A percentile compares a stretch with the other conserved stretches of the same genome.
Conservation (phyloP, 2,797 vertebrate species). For the Pseudotriccus pelzelni region DNA sequence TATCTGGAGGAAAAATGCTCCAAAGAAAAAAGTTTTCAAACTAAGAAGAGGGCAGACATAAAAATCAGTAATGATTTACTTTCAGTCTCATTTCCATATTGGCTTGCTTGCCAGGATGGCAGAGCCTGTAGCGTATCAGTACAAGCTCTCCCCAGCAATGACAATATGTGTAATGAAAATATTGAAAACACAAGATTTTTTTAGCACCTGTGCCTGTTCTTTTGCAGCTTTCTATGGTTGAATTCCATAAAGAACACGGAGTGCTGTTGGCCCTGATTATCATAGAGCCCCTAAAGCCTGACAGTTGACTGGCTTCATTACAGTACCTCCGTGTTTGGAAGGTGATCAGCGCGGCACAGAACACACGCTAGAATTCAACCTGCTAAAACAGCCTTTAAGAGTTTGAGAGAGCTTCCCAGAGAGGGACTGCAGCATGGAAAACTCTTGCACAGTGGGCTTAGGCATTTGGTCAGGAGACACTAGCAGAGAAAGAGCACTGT, state of each 20-base stretch:
- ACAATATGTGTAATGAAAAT: not conserved
- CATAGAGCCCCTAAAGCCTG: not conserved
- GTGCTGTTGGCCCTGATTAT: not conserved
- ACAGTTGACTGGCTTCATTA: not conserved
- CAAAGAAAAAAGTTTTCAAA: not conserved
- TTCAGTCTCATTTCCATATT: not conserved
- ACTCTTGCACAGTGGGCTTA: not conserved
- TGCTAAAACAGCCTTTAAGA: not conserved
- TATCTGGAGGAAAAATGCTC: constrained; percentile 54
- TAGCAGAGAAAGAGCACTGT: not conserved
- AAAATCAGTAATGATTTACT: constrained; percentile 1
- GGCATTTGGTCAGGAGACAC: not conserved
- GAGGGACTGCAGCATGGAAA: not conserved
- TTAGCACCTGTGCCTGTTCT: not conserved
- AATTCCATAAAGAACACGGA: not conserved
- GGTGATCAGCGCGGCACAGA: not conserved
- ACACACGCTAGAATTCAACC: not conserved
- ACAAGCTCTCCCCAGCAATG: not conserved
- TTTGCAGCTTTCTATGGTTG: not conserved
- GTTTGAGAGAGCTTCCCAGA: not conserved
- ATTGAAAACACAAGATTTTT: not conserved
- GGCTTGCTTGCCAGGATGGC: not conserved
- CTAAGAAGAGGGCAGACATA: not conserved
- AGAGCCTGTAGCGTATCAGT: not conserved
- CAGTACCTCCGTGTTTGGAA: not conserved